phyloP scores from a whole-genome alignment of 2,888 invertebrate species.

The Dicycla oo region DNA sequence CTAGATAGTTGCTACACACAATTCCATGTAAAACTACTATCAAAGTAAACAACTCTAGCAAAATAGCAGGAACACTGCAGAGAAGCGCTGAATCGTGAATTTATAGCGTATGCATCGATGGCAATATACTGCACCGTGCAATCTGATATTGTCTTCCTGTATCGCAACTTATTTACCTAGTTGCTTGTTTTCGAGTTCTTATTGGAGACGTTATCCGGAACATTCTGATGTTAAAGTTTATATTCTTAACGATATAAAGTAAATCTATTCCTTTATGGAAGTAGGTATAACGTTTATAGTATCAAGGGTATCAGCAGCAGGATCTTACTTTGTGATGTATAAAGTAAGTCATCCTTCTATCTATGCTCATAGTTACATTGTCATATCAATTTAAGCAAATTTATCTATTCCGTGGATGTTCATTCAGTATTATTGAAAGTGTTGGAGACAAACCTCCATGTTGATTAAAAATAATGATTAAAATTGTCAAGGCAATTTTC shows the following conservation, averaged over 20 bases:
- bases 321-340: neutral
- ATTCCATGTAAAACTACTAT: constrained; percentile 17
- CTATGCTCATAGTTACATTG: too few species aligned
- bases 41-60: constrained; percentile 45
- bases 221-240: neutral
- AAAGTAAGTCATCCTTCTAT: too few species aligned
- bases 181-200: constrained; percentile 19
- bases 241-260: neutral
- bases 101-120: constrained; percentile 56
- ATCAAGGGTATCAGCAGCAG: neutral
- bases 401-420: neutral
- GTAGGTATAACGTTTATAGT: too few species aligned
- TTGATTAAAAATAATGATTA: neutral
- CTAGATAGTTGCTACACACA: constrained; percentile 14
- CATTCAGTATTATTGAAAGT: neutral
- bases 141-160: constrained; percentile 51
- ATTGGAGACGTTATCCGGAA: neutral
- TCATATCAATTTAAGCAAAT: neutral
- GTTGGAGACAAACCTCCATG: neutral
- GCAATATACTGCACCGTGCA: constrained; percentile 47
- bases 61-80: constrained; percentile 44
- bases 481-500: neutral
- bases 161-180: constrained; percentile 40
- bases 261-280: too few species aligned
- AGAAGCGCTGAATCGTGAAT: constrained; percentile 54